phyloP scores from a whole-genome alignment of 2,888 invertebrate species.

The Lepidonotus clava region DNA sequence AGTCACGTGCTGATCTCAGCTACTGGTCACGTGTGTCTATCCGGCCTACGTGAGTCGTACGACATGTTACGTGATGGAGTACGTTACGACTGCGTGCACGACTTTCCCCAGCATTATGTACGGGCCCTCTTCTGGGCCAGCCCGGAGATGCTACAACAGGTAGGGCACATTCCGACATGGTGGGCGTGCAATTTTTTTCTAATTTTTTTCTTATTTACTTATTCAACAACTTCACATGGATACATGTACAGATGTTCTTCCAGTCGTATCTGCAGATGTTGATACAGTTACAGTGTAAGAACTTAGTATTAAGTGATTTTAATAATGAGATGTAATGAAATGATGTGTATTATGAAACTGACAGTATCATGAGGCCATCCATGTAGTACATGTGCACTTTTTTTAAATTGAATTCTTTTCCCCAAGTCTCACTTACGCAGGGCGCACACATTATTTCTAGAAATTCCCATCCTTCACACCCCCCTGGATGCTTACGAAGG shows the following conservation, averaged over 20 bases:
- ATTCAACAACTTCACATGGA: too few species aligned
- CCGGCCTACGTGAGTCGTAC: constrained; percentile 90
- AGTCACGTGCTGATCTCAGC: constrained; percentile 91
- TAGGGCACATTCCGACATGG: constrained; percentile 68
- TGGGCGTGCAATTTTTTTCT: neutral
- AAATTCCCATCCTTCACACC: too few species aligned
- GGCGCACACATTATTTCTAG: too few species aligned
- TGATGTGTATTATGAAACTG: too few species aligned
- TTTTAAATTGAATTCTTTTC: too few species aligned
- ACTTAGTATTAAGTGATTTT: too few species aligned
- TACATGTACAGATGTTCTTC: neutral
- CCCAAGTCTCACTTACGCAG: too few species aligned
- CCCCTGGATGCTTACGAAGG: too few species aligned
- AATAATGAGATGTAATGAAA: too few species aligned
- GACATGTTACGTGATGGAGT: constrained; percentile 86
- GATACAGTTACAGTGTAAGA: too few species aligned
- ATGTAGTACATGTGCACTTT: too few species aligned
- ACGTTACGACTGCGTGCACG: constrained; percentile 86
- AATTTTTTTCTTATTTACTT: constrained; percentile 8
- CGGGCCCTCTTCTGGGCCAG: constrained; percentile 93
- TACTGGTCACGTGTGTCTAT: constrained; percentile 87
- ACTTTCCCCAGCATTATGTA: constrained; percentile 87
- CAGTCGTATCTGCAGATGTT: neutral
- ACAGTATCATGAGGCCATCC: too few species aligned
- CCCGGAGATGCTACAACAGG: constrained; percentile 94